Conservation (phyloP, 2,888 invertebrate species). For the Ashinkailepas kermadecensis region DNA sequence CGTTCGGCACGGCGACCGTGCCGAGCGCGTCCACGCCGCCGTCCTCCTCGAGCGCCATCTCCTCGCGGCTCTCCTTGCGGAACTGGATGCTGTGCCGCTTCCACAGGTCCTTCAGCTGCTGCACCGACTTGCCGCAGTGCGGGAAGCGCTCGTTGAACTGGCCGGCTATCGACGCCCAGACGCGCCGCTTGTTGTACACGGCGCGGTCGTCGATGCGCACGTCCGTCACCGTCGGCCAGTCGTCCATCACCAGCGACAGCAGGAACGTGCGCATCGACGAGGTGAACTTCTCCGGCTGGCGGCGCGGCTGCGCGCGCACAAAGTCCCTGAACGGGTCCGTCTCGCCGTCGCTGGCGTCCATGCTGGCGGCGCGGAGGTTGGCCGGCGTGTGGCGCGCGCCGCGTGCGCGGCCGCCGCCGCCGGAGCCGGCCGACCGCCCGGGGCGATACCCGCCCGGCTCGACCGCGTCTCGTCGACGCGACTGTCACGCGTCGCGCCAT, state of each 20-base stretch:
- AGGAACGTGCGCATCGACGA: constrained; percentile 5
- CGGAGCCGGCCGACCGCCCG: background rate
- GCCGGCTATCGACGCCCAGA: background rate
- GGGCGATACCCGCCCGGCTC: background rate
- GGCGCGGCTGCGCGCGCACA: background rate
- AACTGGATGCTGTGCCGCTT: constrained; percentile 19
- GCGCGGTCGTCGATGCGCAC: constrained; percentile 3
- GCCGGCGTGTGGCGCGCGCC: background rate
- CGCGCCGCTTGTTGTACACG: constrained; percentile 11
- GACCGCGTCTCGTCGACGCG: background rate
- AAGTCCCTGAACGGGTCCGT: background rate
- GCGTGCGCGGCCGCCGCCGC: background rate
- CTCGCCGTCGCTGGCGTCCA: background rate
- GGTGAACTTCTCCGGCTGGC: constrained; percentile 4
- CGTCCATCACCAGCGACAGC: background rate
- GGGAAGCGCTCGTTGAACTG: background rate
- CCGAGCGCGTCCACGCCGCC: background rate
- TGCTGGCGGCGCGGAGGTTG: background rate
- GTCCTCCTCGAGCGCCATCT: constrained; percentile 7
- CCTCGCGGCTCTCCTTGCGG: constrained; percentile 6
- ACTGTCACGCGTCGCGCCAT: background rate
- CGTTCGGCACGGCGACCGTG: background rate
- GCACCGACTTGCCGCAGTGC: constrained; percentile 1
- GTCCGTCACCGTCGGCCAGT: background rate
- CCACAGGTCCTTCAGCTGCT: constrained; percentile 20